Percentiles rank a stretch among this genome's conserved stretches.
Evolutionary conservation across 2,888 invertebrate genomes (phyloP).

Genomic region (Philhelius pedissequus): DNA sequence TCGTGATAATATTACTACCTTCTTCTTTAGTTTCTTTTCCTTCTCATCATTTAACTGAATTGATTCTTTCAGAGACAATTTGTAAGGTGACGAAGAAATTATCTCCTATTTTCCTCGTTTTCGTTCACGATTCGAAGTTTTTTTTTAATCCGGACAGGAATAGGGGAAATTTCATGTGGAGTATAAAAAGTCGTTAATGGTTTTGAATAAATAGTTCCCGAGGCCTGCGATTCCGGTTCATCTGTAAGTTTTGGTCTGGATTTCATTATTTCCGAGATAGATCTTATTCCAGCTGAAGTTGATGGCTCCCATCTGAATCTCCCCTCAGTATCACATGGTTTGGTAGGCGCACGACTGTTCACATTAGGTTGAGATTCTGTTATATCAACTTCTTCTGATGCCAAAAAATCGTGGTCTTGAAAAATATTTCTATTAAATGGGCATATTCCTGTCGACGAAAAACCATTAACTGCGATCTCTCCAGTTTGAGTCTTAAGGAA

Average conservation of each 20-base stretch:
- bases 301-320: background rate
- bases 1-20: background rate
- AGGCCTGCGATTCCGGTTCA: background rate
- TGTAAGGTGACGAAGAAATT: too few relatives aligned
- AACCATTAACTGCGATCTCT: background rate
- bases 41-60: background rate
- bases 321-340: background rate
- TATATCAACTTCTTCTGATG: background rate
- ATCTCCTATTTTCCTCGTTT: background rate
- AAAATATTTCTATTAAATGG: slow-evolving; percentile 15
- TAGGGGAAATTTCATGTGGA: background rate
- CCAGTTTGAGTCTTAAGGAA: slow-evolving; percentile 5
- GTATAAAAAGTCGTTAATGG: background rate
- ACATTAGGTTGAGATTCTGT: background rate
- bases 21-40: background rate
- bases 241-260: background rate
- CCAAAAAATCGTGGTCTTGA: slow-evolving; percentile 7
- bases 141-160: background rate
- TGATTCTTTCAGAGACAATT: too few relatives aligned
- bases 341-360: background rate
- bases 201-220: background rate
- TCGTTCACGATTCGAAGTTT: background rate
- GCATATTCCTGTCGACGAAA: background rate
- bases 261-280: background rate
- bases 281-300: background rate